Evolutionary conservation across 2,113 vertebrate species (phyloP).

Genomic region (Steatornis caripensis): DNA sequence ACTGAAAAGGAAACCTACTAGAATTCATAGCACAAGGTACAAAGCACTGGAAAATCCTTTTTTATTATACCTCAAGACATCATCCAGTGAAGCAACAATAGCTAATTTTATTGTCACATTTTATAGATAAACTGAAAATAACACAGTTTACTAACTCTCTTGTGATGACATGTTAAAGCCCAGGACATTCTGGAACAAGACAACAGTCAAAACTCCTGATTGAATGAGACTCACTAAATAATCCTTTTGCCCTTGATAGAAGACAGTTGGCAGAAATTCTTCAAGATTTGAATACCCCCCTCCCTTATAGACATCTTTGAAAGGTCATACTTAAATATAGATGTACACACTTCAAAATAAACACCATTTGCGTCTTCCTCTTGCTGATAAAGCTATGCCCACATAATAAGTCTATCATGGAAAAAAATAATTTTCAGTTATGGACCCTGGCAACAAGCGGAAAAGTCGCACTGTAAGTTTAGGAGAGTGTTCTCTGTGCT

Average conservation of each 20-base stretch:
- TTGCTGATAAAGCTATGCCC: not conserved
- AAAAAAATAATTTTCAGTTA: not conserved
- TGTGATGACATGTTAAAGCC: not conserved
- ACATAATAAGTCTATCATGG: not conserved
- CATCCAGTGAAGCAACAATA: not conserved
- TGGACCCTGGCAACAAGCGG: accelerated
- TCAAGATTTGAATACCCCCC: not conserved
- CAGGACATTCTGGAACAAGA: not conserved
- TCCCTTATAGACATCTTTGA: not conserved
- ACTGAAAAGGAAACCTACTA: not conserved
- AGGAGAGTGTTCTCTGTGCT: not conserved
- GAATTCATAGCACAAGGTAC: not conserved
- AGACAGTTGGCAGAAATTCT: constrained; percentile 16
- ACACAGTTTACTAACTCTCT: not conserved
- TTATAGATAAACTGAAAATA: not conserved
- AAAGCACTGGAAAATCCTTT: not conserved
- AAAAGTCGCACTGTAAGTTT: not conserved
- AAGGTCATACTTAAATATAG: constrained; percentile 19
- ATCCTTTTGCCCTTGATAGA: not conserved
- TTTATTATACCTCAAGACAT: not conserved
- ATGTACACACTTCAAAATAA: not conserved
- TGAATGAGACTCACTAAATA: not conserved
- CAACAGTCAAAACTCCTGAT: not conserved
- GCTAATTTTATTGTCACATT: not conserved
- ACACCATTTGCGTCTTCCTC: not conserved